Evolutionary conservation across 2,888 invertebrate genomes (phyloP).

Genomic region (Morpho helenor): DNA sequence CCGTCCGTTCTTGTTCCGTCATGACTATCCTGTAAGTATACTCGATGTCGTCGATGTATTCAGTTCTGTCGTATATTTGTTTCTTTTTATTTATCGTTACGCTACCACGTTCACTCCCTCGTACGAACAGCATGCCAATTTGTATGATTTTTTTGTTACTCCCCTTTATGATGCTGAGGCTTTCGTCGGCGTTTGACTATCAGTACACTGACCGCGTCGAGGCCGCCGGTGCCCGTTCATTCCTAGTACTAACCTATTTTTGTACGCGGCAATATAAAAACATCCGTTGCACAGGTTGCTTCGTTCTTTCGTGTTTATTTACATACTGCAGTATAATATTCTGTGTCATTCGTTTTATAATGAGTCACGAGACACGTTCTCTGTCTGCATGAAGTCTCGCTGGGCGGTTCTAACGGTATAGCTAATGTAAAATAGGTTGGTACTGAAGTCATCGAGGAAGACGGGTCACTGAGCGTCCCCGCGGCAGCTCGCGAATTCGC

Average conservation of each 20-base stretch:
- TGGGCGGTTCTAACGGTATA: slow-evolving; percentile 24
- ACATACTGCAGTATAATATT: slow-evolving; percentile 23
- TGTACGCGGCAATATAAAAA: slow-evolving; percentile 38
- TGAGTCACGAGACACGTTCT: slow-evolving; percentile 2
- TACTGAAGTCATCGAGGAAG: slow-evolving; percentile 55
- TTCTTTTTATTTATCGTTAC: slow-evolving; percentile 66
- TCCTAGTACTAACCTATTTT: slow-evolving; percentile 74
- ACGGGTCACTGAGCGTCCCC: slow-evolving; percentile 61
- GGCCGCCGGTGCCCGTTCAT: slow-evolving; percentile 65
- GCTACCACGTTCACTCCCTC: slow-evolving; percentile 78
- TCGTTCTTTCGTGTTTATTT: slow-evolving; percentile 26
- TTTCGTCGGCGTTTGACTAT: slow-evolving; percentile 78
- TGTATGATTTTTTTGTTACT: slow-evolving; percentile 66
- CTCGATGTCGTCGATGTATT: slow-evolving; percentile 67
- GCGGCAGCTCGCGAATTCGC: slow-evolving; percentile 63
- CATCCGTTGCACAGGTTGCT: slow-evolving; percentile 33
- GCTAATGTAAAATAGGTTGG: slow-evolving; percentile 48
- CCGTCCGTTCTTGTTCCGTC: slow-evolving; percentile 45
- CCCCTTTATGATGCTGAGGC: slow-evolving; percentile 76
- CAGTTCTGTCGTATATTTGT: slow-evolving; percentile 51
- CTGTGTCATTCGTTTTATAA: slow-evolving; percentile 11
- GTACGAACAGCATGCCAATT: slow-evolving; percentile 78
- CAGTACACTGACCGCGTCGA: slow-evolving; percentile 74
- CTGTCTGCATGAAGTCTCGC: slow-evolving; percentile 8
- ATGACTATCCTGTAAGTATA: slow-evolving; percentile 73